Evolutionary conservation across 2,797 vertebrate genomes (phyloP).

Genomic region (Luscinia luscinia): DNA sequence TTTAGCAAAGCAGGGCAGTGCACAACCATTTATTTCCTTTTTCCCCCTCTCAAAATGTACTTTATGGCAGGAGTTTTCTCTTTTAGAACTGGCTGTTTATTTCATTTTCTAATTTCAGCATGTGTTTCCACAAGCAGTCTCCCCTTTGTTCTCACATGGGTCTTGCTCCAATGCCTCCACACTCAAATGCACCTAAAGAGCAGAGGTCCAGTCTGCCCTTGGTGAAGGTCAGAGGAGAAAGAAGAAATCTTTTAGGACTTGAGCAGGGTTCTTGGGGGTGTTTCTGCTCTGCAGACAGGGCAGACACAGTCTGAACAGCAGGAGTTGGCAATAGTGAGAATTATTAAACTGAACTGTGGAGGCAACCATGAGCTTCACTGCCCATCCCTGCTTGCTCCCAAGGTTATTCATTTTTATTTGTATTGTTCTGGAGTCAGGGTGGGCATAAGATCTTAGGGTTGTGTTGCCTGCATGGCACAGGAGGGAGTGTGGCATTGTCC

Average conservation of each 20-base stretch:
- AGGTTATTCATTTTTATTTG: not conserved
- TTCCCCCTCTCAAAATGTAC: not conserved
- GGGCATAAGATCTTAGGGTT: not conserved
- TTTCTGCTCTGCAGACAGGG: not conserved
- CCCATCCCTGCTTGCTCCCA: not conserved
- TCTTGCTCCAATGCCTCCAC: not conserved
- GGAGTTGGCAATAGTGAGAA: not conserved
- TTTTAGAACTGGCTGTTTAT: constrained; percentile 12
- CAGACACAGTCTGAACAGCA: not conserved
- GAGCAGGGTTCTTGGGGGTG: not conserved
- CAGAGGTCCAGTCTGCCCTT: not conserved
- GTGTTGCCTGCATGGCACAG: not conserved
- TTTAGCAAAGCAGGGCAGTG: constrained; percentile 51
- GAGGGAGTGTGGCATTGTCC: not conserved
- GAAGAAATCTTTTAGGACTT: not conserved
- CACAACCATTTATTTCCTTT: not conserved
- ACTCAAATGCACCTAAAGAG: not conserved
- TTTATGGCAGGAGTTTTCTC: constrained; percentile 9
- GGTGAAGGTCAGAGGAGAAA: not conserved
- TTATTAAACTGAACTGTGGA: not conserved
- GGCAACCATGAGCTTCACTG: not conserved
- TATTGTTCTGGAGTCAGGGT: not conserved
- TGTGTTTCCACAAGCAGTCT: not conserved
- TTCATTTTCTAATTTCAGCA: constrained; percentile 19
- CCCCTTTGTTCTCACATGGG: not conserved